Evolutionary conservation across 2,113 vertebrate genomes (phyloP), one percentile per base, ranked within the genome.

Genomic region (Syngnathoides biaculeatus): DNA sequence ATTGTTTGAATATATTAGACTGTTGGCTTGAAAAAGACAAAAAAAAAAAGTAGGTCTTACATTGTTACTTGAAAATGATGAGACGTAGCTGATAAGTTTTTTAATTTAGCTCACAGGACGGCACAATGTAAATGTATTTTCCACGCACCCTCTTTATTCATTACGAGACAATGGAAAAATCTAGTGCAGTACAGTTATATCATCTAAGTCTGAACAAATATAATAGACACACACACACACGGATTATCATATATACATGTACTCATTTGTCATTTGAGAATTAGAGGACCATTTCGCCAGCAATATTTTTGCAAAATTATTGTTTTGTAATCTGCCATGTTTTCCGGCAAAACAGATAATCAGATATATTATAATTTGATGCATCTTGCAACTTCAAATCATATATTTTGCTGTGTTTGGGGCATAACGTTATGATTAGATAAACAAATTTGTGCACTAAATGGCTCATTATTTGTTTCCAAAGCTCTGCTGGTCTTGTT

Each of bases 1-100:
- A 90, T 92, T 89, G 90, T 89, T 89, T 68, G 67, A 84, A 82
- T 84, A 77, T 73, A 77, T 80, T 84, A 90, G 78, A 81, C 69
- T 76, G 76, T 65, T 82, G 71, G 73, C 74, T 87, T 83, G 78
- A 84, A 72, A 73, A 70, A 79, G 78, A 85, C 63, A 77, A 75
- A 47, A 13, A 81, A 79, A 72, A 69, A 75, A 73, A 75, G 66
- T 77, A 55, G 73, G 81, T 84, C 85, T 72, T 53, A 53, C n/a
- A 53, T 53, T 64, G 73, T 75, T 85, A 75, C 68, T 19, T 53
- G 78, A 87, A 73, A 81, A 84, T 64, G 62, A 69, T 52, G 61
- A 77, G 64, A 83, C 82, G 86, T 84, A 59, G 76, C 5, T 83
- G 82, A 83, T 86, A 81, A 65, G 79, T 75, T 72, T 72, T 80